Base-by-base conservation (phyloP, 2,797 vertebrate genomes). In the Paedocypris micromegethes region DNA sequence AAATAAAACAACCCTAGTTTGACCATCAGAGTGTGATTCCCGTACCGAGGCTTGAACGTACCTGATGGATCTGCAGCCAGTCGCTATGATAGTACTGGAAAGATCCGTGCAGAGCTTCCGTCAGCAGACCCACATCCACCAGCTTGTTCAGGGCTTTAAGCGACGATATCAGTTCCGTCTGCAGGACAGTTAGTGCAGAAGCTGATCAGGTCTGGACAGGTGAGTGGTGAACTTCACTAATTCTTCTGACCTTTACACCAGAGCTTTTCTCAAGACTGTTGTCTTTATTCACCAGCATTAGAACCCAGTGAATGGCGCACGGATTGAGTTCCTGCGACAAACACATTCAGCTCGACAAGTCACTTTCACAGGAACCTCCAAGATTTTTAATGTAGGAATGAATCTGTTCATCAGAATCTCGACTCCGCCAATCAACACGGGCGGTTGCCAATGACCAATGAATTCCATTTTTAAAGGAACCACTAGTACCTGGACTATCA, bases 41-140 rank as follows among this genome's bases (percentile, higher is more conserved):
- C 23, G 23, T 1, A 23, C 23, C 23, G 23, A 23, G 44, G 44
- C 7, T 41, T 3, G 1, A 5, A 40, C 44, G 39, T 48, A 98
- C 95, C 91, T 94, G 91, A 85, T 94, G 93, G 77, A 95, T 92
- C 4, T 91, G 90, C 66, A 90, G 85, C 94, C 96, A 98, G 81
- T 93, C 90, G 72, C 83, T 48, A 79, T 91, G 91, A 82, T 87
- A 83, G 82, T 91, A 92, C 53, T 86, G 83, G 55, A 93, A 89
- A 3, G 88, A 53, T 44, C 96, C 96, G 0, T 89, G 91, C 75
- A 98, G 84, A 55, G 80, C 74, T 3, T 71, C 64, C 0, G 92
- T 92, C 80, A 96, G 83, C 83, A 96, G 93, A 74, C 81, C 87
- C 42, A 73, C 84, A 63, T 97, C 93, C 60, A 93, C 77, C 0